Conservation (phyloP, 2,888 invertebrate species). For the Meghimatium bilineatum region DNA sequence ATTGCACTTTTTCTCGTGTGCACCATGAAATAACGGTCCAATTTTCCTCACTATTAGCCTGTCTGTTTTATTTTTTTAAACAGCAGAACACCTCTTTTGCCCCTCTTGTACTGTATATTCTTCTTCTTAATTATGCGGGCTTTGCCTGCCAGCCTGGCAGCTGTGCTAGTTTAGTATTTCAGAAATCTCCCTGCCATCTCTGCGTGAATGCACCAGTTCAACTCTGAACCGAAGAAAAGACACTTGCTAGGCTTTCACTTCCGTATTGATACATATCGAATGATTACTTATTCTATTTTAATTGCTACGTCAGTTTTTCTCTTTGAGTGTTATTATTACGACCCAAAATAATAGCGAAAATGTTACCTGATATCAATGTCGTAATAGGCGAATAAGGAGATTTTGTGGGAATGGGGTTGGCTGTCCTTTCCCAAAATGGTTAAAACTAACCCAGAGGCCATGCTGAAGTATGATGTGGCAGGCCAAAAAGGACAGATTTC, state of each 20-base stretch:
- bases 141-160: conserved; percentile 6
- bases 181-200: conserved; percentile 15
- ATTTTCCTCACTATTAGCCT: neutral
- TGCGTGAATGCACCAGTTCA: conserved; percentile 12
- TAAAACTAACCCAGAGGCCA: too few species aligned
- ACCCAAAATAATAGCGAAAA: too few species aligned
- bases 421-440: too few species aligned
- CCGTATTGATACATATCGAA: too few species aligned
- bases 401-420: too few species aligned
- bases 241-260: neutral
- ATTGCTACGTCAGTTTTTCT: too few species aligned
- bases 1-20: neutral
- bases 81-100: neutral
- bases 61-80: neutral
- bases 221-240: neutral
- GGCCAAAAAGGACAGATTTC: too few species aligned
- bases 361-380: too few species aligned
- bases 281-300: too few species aligned
- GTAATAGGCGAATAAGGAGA: too few species aligned
- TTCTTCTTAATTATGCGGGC: neutral
- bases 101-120: neutral
- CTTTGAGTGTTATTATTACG: too few species aligned
- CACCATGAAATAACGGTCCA: conserved; percentile 16
- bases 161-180: conserved; percentile 23
- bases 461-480: too few species aligned